Conservation (phyloP, 2,888 invertebrate genomes). For the Agriopis marginaria region DNA sequence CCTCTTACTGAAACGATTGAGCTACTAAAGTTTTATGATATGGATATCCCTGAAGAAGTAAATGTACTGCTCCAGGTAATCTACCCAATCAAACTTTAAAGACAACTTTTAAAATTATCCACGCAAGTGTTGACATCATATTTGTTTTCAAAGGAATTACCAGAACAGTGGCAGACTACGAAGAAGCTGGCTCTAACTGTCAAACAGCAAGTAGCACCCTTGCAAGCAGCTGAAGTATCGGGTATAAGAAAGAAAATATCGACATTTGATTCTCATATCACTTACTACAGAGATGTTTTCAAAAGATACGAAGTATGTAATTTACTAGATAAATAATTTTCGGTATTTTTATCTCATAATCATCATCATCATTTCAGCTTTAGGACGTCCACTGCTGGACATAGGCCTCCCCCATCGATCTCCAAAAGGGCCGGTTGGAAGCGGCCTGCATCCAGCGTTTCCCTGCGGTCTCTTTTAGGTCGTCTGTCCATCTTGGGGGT, state of each 20-base stretch:
- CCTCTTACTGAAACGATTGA: constrained; percentile 97
- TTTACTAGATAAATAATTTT: background rate
- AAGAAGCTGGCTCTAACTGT: constrained; percentile 96
- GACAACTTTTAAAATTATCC: background rate
- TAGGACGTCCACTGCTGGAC: too few species aligned
- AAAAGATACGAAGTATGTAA: constrained; percentile 87
- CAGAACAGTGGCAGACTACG: constrained; percentile 98
- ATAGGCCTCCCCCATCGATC: too few species aligned
- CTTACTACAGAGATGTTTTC: constrained; percentile 95
- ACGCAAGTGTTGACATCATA: background rate
- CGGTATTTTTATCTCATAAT: background rate
- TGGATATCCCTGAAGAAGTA: constrained; percentile 98
- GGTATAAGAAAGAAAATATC: constrained; percentile 95
- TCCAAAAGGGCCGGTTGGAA: too few species aligned
- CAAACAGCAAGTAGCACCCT: constrained; percentile 97
- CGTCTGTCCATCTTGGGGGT: too few species aligned
- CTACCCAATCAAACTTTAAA: background rate
- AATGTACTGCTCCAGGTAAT: constrained; percentile 93
- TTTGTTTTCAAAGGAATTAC: constrained; percentile 89
- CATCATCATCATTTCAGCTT: too few species aligned
- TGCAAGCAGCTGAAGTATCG: constrained; percentile 97
- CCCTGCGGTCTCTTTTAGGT: too few species aligned
- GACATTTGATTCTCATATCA: constrained; percentile 93
- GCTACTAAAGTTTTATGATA: constrained; percentile 96
- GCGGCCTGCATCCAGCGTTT: too few species aligned